phyloP scores from a whole-genome alignment of 1,140 invertebrate species.

The Tigriopus japonicus region DNA sequence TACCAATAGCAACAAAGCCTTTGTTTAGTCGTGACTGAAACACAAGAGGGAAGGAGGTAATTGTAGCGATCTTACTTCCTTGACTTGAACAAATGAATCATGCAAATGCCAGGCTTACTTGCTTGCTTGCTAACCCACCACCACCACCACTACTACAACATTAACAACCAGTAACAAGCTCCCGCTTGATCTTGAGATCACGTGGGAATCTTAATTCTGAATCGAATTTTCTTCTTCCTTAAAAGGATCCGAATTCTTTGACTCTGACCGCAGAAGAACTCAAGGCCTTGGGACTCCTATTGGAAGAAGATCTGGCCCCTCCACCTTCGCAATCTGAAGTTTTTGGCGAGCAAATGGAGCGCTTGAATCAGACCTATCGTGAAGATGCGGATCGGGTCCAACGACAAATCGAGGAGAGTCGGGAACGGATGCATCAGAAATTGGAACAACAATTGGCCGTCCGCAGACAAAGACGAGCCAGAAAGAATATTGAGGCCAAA shows the following conservation, averaged over 20 bases:
- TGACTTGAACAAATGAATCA: too few species aligned
- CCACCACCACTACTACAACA: too few species aligned
- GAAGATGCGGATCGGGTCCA: not conserved
- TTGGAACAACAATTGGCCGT: not conserved
- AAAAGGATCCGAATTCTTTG: not conserved
- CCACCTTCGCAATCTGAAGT: not conserved
- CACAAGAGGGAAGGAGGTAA: too few species aligned
- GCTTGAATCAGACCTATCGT: not conserved
- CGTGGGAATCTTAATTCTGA: not conserved
- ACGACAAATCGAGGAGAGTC: not conserved
- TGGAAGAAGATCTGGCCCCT: conserved; percentile 5
- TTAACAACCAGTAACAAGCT: too few species aligned
- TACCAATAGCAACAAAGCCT: too few species aligned
- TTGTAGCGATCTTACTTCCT: too few species aligned
- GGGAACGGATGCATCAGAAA: not conserved
- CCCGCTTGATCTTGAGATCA: not conserved
- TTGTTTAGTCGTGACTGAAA: too few species aligned
- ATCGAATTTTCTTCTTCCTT: not conserved
- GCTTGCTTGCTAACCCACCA: not conserved
- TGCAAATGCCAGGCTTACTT: too few species aligned
- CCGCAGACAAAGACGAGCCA: not conserved
- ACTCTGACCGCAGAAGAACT: not conserved
- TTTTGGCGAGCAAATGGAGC: not conserved
- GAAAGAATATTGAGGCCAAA: conserved; percentile 6
- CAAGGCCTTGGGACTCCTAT: not conserved